These are phyloP conservation scores for Metalampra italica DNA, from an alignment of 2,888 invertebrate genomes.

Conservation along the genomic window DNA sequence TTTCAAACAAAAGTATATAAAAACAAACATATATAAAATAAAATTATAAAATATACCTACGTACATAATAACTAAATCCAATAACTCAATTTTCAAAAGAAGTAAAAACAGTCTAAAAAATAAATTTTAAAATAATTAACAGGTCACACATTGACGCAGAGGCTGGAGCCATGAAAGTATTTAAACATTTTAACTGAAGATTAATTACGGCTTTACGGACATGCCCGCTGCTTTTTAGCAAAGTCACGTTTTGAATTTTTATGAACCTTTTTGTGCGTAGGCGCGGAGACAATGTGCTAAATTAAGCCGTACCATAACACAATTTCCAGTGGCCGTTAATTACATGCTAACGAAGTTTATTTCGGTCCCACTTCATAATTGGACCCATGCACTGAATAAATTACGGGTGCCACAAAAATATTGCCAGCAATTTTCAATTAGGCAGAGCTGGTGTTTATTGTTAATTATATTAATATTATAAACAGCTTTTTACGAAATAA, in stretches of 20 bases:
- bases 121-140: background rate
- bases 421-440: conserved; percentile 3
- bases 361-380: conserved; percentile 55
- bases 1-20: no score
- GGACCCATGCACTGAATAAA: conserved; percentile 61
- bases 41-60: no score
- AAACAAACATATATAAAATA: no score
- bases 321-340: conserved; percentile 53
- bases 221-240: background rate
- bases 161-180: no score
- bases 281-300: conserved; percentile 42
- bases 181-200: background rate
- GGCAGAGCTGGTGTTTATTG: background rate
- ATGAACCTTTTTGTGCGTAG: conserved; percentile 23
- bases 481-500: background rate
- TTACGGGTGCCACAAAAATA: conserved; percentile 30
- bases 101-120: no score
- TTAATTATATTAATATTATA: background rate
- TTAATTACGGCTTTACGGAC: background rate
- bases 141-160: background rate
- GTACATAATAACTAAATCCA: no score
- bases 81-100: no score
- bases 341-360: conserved; percentile 64
- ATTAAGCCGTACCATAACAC: conserved; percentile 34
- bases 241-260: conserved; percentile 1